Evolutionary conservation across 2,888 invertebrate genomes (phyloP), one percentile per base, ranked within the genome.

Genomic region (Brachycybe producta): DNA sequence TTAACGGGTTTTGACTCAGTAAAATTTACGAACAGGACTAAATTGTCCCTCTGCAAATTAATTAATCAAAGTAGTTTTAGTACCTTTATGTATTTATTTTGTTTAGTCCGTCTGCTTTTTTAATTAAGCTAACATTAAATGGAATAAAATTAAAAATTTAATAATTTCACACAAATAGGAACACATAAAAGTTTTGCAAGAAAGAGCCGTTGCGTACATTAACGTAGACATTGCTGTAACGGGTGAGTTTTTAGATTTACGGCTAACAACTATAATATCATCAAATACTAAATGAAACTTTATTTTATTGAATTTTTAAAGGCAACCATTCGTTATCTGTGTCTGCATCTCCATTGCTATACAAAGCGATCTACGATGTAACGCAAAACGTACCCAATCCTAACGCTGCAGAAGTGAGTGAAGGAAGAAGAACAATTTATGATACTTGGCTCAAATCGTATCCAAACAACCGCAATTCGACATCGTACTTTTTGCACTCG

Each of bases 351-450:
- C 70, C 70, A 2, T 51, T 65, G 27, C 55, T 70, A 13, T 62
- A 64, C 54, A 56, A 65, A 35, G 58, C 61, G 2, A 57, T 67
- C 11, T 64, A 61, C 46, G 63, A 65, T 7, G 65, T 65, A 7
- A 61, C 71, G 4, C 67, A 65, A 55, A 57, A 58, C 58, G 47
- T 47, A 17, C 58, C 61, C 2, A 63, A 66, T 53, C 66, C 66
- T 4, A 59, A 64, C 51, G 53, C 56, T 1, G 53, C 44, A 0
- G 64, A 66, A 52, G 53, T 60, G 5, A 54, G 38, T 2, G 55
- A 53, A 3, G 60, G 60, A 2, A 52, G 61, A 26, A 52, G 52
- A 13, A 62, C 61, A 3, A 54, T 67, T 11, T 67, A 62, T 50
- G 66, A 66, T 49, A 61, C 64, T 0, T 67, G 67, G 67, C 54